These are phyloP conservation scores for Tautogolabrus adspersus DNA, from an alignment of 2,113 vertebrate genomes.

Conservation along the genomic window DNA sequence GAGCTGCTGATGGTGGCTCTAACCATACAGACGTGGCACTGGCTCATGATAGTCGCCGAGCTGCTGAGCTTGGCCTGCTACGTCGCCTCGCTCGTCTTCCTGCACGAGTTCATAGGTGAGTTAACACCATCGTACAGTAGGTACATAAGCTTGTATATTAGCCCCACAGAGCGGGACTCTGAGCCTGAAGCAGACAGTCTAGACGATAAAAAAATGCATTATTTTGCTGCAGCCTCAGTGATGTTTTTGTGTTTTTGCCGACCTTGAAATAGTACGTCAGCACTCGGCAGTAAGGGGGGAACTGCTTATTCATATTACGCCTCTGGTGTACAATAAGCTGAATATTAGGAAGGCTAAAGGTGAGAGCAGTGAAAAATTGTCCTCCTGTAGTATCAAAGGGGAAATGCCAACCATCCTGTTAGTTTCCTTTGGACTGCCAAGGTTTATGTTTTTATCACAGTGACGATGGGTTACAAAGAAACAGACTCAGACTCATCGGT, in stretches of 20 bases:
- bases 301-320: conserved; percentile 10
- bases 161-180: not conserved
- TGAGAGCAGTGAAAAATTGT: conserved; percentile 52
- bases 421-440: conserved; percentile 70
- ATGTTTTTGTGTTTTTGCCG: conserved; percentile 22
- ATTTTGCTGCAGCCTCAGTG: conserved; percentile 17
- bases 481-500: conserved; percentile 1
- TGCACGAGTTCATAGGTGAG: conserved; percentile 97
- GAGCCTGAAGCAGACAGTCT: not conserved
- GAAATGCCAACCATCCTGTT: conserved; percentile 76
- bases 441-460: conserved; percentile 69
- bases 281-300: conserved; percentile 1
- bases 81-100: conserved; percentile 95
- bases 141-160: not conserved
- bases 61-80: conserved; percentile 96
- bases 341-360: conserved; percentile 64
- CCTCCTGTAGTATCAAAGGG: conserved; percentile 44
- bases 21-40: conserved; percentile 98
- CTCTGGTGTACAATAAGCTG: conserved; percentile 53
- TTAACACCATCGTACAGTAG: not conserved
- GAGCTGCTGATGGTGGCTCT: conserved; percentile 98
- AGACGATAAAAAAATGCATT: conserved; percentile 8
- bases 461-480: conserved; percentile 16
- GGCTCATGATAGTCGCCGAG: conserved; percentile 98
- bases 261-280: conserved; percentile 71